These are phyloP conservation scores for Toxotes chatareus DNA, from an alignment of 2,113 vertebrate species.

Conservation along the genomic window DNA sequence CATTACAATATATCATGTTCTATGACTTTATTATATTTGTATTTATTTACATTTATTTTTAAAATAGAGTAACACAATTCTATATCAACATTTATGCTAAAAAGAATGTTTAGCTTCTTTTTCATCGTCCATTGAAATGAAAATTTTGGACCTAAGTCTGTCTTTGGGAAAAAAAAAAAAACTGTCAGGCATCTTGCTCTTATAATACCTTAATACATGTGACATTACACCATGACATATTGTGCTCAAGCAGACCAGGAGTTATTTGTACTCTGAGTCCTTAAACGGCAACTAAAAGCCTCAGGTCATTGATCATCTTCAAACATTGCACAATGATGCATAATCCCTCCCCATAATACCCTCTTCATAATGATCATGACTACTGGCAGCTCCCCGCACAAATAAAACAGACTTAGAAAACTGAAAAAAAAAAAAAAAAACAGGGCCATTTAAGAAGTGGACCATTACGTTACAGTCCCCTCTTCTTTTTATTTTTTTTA, in stretches of 20 bases:
- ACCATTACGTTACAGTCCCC: slow-evolving; percentile 74
- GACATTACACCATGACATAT: slow-evolving; percentile 2
- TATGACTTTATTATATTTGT: no score
- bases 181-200: neutral
- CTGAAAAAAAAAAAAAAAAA: slow-evolving; percentile 35
- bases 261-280: slow-evolving; percentile 37
- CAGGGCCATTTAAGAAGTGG: slow-evolving; percentile 76
- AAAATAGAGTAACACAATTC: neutral
- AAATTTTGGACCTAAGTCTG: neutral
- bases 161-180: neutral
- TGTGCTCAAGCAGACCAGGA: slow-evolving; percentile 16
- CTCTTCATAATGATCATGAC: slow-evolving; percentile 80
- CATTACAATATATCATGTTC: no score
- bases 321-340: slow-evolving; percentile 68
- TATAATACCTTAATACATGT: slow-evolving; percentile 11
- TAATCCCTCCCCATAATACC: slow-evolving; percentile 74
- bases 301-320: slow-evolving; percentile 77
- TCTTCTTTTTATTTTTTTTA: slow-evolving; percentile 72
- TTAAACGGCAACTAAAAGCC: slow-evolving; percentile 66
- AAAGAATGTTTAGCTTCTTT: neutral
- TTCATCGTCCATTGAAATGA: neutral
- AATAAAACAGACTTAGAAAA: slow-evolving; percentile 71
- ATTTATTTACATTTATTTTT: no score
- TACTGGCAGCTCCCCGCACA: slow-evolving; percentile 63
- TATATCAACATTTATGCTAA: neutral